Conservation (phyloP, 2,888 invertebrate species). For the Emmelina monodactyla region DNA sequence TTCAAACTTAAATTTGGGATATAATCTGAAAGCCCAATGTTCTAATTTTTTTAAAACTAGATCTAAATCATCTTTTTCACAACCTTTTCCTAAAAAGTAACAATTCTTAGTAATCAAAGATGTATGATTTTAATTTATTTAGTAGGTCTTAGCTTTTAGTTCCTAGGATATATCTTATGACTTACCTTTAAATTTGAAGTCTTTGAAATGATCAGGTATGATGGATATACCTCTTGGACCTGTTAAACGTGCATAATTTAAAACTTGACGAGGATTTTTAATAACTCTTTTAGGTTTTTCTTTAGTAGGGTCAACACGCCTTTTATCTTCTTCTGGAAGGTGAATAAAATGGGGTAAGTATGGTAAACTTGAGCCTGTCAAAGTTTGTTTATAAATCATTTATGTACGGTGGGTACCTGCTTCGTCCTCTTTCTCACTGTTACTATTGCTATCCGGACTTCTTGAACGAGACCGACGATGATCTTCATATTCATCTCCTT, state of each 20-base stretch:
- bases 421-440: conserved; percentile 47
- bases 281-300: conserved; percentile 62
- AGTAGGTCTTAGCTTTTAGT: neutral
- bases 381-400: no score
- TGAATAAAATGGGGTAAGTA: neutral
- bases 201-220: conserved; percentile 79
- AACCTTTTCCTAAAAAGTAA: conserved; percentile 67
- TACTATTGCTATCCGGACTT: conserved; percentile 42
- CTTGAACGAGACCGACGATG: conserved; percentile 26
- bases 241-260: conserved; percentile 75
- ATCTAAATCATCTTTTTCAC: conserved; percentile 84
- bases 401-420: no score
- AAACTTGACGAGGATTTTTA: conserved; percentile 71
- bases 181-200: conserved; percentile 78
- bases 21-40: conserved; percentile 93
- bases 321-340: conserved; percentile 53
- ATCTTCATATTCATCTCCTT: conserved; percentile 58
- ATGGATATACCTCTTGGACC: conserved; percentile 84
- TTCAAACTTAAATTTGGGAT: conserved; percentile 88
- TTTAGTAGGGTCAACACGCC: conserved; percentile 40
- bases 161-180: neutral
- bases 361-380: neutral
- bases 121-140: neutral
- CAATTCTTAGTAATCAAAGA: neutral
- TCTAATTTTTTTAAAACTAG: conserved; percentile 82